Evolutionary conservation across 1,140 invertebrate species (phyloP), one percentile per base, ranked within the genome.

Genomic region (Yoshiicerus persimilis): DNA sequence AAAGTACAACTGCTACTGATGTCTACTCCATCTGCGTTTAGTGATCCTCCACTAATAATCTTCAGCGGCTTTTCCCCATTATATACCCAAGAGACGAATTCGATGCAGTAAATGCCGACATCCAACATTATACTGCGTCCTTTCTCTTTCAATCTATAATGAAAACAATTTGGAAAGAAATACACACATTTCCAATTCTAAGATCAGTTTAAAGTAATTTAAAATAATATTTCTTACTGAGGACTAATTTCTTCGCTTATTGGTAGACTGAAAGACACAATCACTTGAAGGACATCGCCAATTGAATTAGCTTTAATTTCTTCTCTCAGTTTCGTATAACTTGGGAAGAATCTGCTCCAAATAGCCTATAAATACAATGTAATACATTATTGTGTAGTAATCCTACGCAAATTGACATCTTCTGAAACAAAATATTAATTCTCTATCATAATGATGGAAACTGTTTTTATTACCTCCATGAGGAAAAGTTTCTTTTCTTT

Each of bases 331-430:
- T 34, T 80, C 0, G 11, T 32, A 20, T 80, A 80, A 93, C 86
- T 94, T 94, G 97, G 97, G 90, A 97, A 96, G 91, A 95, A 97
- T 38, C 97, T 93, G 47, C 95, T 96, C 97, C 97, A 98, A 41
- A 97, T 93, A n/a, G 95, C 96, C 88, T 90, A 64, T 4, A 84
- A 89, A 38, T n/a, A 70, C 8, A 36, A 10, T n/a, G n/a, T n/a
- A n/a, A n/a, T n/a, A 77, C 3, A 20, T 47, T 75, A 38, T 36
- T 32, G 34, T 38, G 64, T 80, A 84, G 16, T 36, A 84, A 87
- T 62, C 25, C 34, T 87, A 13, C 41, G 9, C 41, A 11, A 84
- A 47, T 84, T 30, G 6, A 84, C 38, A 36, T 27, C 13, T 2
- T 47, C 38, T 3, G 13, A 64, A 56, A 20, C 30, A 4, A 20